These are phyloP conservation scores for Pangasius sanitwongsei DNA, from an alignment of 2,797 vertebrate genomes.

Conservation along the genomic window DNA sequence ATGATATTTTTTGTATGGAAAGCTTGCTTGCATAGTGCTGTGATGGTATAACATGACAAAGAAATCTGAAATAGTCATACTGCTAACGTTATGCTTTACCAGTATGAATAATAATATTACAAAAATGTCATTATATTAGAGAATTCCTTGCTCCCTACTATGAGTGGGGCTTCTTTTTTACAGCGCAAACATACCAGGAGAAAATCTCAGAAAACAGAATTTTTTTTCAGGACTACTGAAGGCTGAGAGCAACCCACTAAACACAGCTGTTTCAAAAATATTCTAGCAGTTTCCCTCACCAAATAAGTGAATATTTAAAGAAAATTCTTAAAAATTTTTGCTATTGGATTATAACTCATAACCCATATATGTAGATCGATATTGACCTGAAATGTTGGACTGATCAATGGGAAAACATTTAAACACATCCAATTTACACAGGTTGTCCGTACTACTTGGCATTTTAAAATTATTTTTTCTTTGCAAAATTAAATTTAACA, in stretches of 20 bases:
- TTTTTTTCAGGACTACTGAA: conserved; percentile 14
- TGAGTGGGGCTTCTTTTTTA: background rate
- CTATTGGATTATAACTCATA: background rate
- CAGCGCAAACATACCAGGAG: background rate
- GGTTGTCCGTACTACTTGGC: background rate
- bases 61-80: background rate
- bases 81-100: background rate
- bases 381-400: background rate
- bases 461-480: background rate
- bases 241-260: background rate
- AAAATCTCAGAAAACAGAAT: background rate
- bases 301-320: background rate
- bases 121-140: background rate
- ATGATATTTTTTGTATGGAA: background rate
- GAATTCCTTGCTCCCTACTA: background rate
- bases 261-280: background rate
- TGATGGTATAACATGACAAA: conserved; percentile 9
- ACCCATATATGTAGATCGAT: too few relatives aligned
- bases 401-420: background rate
- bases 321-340: background rate
- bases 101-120: background rate
- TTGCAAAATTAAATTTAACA: background rate
- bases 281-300: background rate
- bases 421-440: background rate
- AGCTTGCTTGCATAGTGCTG: background rate